These are phyloP conservation scores for Oncorhynchus gorbuscha DNA, from an alignment of 2,113 vertebrate species.

Conservation along the genomic window DNA sequence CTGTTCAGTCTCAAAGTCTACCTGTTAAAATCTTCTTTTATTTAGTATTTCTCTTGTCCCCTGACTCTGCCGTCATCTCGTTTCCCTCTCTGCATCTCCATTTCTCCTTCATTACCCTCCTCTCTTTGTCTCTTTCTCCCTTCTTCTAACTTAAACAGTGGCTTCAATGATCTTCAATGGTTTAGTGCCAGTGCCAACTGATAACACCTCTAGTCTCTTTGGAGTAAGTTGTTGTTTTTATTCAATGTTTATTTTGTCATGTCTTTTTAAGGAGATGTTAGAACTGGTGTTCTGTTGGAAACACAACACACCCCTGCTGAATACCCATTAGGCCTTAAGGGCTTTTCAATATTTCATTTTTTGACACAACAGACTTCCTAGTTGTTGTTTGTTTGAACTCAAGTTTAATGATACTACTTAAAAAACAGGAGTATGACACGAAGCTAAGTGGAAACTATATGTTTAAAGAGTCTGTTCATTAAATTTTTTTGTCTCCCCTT, in stretches of 20 bases:
- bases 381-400: neutral
- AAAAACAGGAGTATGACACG: no score
- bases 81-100: slow-evolving; percentile 16
- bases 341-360: no score
- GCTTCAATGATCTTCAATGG: slow-evolving; percentile 84
- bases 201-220: slow-evolving; percentile 88
- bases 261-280: neutral
- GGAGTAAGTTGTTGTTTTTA: slow-evolving; percentile 79
- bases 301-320: no score
- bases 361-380: no score
- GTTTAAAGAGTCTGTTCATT: neutral
- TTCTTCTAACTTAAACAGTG: slow-evolving; percentile 67
- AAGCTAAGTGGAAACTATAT: no score
- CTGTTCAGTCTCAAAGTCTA: slow-evolving; percentile 14
- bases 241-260: slow-evolving; percentile 15
- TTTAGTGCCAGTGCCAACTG: slow-evolving; percentile 80
- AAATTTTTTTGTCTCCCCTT: neutral
- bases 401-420: no score
- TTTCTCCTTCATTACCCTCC: slow-evolving; percentile 11
- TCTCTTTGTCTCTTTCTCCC: slow-evolving; percentile 1
- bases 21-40: slow-evolving; percentile 40
- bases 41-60: slow-evolving; percentile 37
- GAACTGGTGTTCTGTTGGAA: no score
- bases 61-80: slow-evolving; percentile 18
- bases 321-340: no score